Evolutionary conservation across 2,113 vertebrate species (phyloP), one percentile per base, ranked within the genome.

Genomic region (Spilogale gracilis): DNA sequence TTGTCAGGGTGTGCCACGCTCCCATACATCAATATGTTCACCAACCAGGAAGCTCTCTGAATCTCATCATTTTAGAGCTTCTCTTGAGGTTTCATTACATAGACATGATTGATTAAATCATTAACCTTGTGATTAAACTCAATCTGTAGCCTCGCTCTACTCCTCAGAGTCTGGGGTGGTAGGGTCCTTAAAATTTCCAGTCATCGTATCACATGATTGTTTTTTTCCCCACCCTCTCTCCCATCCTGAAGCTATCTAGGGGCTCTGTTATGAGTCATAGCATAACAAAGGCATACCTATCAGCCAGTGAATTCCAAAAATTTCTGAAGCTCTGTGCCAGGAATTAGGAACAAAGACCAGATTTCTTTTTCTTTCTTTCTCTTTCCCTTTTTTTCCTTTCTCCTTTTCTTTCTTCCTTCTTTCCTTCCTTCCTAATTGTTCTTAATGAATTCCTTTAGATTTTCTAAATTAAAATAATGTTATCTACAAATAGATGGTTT

Each of bases 391-490:
- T 32, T 12, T 12, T 63, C 25, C 25, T 69, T 17, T 38, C 67
- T 69, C 17, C 32, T 32, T 69, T n/a, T 38, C 32, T 69, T 69
- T 69, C 32, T 18, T 69, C 67, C 67, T 69, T 69, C 32, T 69
- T 69, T 69, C 67, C 67, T 12, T 78, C 56, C 21, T 71, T 69
- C 86, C 12, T 58, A 67, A 48, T 27, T 21, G 17, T 48, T 45
- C 52, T 94, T 52, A 89, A 30, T 20, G n/a, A 96, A 54, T 94
- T 91, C 23, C 2, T 52, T 87, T 65, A 54, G 32, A 78, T 83
- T 95, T 82, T 87, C 30, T 83, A 78, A 82, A 32, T 43, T 76
- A 89, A 65, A 95, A 91, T 67, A 95, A 79, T 38, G 2, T 58
- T 81, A 20, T 20, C 5, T 86, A 78, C 2, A 65, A 82, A 27